phyloP scores from a whole-genome alignment of 2,888 invertebrate species.

The Nymphalis polychloros region DNA sequence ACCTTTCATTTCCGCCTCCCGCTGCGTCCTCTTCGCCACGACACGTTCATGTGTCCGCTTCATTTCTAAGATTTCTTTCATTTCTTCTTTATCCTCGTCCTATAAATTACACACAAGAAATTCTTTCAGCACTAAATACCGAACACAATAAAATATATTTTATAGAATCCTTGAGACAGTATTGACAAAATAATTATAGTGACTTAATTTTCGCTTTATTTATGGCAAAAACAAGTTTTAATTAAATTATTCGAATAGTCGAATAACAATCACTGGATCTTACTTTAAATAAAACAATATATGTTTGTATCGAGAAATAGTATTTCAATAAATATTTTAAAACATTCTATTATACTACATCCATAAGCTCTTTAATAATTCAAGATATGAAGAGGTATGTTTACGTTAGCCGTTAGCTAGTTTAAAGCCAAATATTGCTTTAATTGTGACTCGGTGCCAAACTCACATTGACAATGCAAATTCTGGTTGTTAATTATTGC shows the following conservation, averaged over 20 bases:
- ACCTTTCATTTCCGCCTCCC: slow-evolving; percentile 57
- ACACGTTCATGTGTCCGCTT: slow-evolving; percentile 91
- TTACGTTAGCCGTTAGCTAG: neutral
- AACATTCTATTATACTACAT: no score
- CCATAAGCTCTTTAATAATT: no score
- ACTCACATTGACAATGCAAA: slow-evolving; percentile 3
- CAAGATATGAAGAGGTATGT: neutral
- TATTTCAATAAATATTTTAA: no score
- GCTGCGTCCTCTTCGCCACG: slow-evolving; percentile 84
- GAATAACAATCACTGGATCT: no score
- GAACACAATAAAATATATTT: neutral
- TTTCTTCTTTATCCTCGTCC: slow-evolving; percentile 96
- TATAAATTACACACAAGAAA: slow-evolving; percentile 53
- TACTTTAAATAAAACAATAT: no score
- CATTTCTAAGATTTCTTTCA: slow-evolving; percentile 96
- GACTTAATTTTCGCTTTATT: no score
- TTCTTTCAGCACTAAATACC: neutral
- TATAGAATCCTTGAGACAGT: neutral
- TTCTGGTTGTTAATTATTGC: neutral
- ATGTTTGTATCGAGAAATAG: no score
- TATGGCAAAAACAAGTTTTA: no score
- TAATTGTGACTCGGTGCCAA: neutral
- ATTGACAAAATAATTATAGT: no score
- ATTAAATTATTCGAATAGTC: no score
- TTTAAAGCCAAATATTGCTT: neutral